phyloP scores from a whole-genome alignment of 2,113 vertebrate genomes.

The Microcebus tavaratra region DNA sequence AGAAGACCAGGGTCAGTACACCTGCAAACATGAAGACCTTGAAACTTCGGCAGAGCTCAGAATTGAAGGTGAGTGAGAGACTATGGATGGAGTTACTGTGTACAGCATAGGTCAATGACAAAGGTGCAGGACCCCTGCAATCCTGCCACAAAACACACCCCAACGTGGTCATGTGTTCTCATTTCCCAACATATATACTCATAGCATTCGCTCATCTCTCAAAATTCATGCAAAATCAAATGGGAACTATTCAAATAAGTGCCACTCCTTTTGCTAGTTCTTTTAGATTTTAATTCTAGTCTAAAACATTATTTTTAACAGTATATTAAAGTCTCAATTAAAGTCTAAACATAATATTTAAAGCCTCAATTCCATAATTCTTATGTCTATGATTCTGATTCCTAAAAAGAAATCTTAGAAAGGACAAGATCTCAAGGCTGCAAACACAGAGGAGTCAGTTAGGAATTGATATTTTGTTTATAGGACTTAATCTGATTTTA shows the following conservation, averaged over 20 bases:
- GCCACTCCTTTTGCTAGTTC: background rate
- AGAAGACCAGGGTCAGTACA: slow-evolving; percentile 94
- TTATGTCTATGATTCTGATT: slow-evolving; percentile 19
- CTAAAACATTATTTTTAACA: background rate
- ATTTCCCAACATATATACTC: background rate
- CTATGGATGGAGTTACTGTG: background rate
- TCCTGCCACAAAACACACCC: too few relatives aligned
- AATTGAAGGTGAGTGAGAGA: slow-evolving; percentile 92
- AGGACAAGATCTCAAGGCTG: background rate
- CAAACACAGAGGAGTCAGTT: background rate
- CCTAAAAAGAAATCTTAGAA: background rate
- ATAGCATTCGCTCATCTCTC: background rate
- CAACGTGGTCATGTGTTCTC: background rate
- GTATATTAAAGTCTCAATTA: too few relatives aligned
- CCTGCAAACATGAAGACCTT: slow-evolving; percentile 91
- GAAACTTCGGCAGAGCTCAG: slow-evolving; percentile 94
- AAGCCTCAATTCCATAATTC: background rate
- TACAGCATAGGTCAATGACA: rapidly evolving
- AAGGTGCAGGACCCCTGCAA: background rate
- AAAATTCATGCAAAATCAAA: background rate
- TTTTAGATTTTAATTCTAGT: background rate
- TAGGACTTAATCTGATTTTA: background rate
- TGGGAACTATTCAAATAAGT: background rate
- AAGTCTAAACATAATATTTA: background rate
- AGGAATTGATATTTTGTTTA: background rate